Conservation (phyloP, 2,113 vertebrate species). For the Todiramphus saurophagus region DNA sequence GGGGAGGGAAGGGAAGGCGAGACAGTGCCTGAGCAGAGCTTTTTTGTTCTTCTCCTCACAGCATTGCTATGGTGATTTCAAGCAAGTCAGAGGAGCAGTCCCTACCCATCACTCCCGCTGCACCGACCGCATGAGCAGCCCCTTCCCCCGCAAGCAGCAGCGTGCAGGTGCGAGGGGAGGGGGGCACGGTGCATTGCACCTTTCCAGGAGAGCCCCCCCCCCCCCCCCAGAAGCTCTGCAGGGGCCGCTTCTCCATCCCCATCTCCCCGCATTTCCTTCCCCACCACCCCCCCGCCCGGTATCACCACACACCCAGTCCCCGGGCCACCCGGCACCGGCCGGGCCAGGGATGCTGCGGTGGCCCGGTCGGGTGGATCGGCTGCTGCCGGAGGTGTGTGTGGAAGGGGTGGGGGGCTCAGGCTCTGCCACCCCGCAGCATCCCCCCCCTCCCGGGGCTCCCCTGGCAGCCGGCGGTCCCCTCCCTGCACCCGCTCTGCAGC, state of each 20-base stretch:
- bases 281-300: neutral
- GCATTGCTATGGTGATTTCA: slow-evolving; percentile 64
- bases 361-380: neutral
- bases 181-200: neutral
- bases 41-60: slow-evolving; percentile 27
- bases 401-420: neutral
- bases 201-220: neutral
- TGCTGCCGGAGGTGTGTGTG: neutral
- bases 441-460: neutral
- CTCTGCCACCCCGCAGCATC: neutral
- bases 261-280: neutral
- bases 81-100: slow-evolving; percentile 38
- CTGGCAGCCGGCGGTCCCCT: neutral
- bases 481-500: slow-evolving; percentile 11
- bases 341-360: neutral
- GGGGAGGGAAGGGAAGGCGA: neutral
- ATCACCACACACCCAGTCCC: neutral
- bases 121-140: slow-evolving; percentile 41
- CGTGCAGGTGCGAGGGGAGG: neutral
- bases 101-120: slow-evolving; percentile 5
- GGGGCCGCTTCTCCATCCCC: neutral
- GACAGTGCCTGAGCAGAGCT: neutral
- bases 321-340: neutral
- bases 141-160: slow-evolving; percentile 26
- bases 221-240: neutral